These are phyloP conservation scores for Sitta carolinensis DNA, from an alignment of 2,797 vertebrate genomes.

Conservation along the genomic window DNA sequence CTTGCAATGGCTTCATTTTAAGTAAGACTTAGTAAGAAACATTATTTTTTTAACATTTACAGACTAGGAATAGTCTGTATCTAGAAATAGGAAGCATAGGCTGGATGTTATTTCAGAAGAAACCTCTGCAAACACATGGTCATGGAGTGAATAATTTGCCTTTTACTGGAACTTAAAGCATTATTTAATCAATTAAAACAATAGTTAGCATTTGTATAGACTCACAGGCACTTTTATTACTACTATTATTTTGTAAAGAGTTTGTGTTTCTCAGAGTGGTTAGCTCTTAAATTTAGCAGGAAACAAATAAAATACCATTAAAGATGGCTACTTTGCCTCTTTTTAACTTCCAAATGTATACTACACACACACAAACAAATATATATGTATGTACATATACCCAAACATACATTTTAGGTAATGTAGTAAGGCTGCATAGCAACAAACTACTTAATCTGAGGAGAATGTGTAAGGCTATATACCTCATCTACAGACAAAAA, in stretches of 20 bases:
- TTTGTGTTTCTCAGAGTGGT: neutral
- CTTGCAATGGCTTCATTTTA: neutral
- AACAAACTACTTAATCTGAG: neutral
- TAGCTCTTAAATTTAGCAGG: neutral
- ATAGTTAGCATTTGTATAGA: neutral
- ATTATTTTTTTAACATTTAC: too few species aligned
- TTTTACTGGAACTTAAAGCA: neutral
- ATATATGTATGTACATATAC: accelerated
- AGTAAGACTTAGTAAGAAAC: neutral
- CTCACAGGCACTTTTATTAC: neutral
- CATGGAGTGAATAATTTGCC: neutral
- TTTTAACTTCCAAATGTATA: neutral
- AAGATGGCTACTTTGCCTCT: neutral
- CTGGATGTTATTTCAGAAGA: neutral
- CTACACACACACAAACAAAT: neutral
- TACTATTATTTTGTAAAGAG: neutral
- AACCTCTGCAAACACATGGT: neutral
- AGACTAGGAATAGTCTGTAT: neutral
- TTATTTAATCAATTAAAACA: neutral
- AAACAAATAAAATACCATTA: neutral
- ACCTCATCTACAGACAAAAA: neutral
- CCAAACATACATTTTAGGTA: neutral
- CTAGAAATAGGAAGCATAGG: neutral
- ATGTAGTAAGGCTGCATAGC: neutral
- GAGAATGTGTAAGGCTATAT: too few species aligned